A percentile compares a stretch with the other conserved stretches of the same genome.
These are phyloP conservation scores for Ferdinandea cuprea DNA, from an alignment of 2,888 invertebrate species.

Conservation along the genomic window DNA sequence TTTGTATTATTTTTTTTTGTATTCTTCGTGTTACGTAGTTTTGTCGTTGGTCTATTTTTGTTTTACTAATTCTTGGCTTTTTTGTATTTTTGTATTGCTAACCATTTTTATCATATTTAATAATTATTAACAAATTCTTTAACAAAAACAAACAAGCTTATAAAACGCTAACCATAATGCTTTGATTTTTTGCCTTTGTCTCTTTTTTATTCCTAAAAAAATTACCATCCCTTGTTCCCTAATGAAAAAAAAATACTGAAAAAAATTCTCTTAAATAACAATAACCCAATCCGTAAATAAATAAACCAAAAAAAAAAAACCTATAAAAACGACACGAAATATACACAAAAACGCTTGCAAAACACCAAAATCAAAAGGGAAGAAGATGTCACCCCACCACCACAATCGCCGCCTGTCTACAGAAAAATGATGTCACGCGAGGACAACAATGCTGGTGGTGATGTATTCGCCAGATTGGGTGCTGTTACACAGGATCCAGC, in stretches of 20 bases:
- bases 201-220: constrained; percentile 49
- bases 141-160: constrained; percentile 48
- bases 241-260: constrained; percentile 50
- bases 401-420: constrained; percentile 77
- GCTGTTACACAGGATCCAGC: constrained; percentile 78
- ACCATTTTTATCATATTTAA: constrained; percentile 28
- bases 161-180: constrained; percentile 71
- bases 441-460: constrained; percentile 76
- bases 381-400: constrained; percentile 69
- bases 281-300: constrained; percentile 53
- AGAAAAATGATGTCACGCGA: constrained; percentile 78
- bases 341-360: constrained; percentile 50
- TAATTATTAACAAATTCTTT: constrained; percentile 36
- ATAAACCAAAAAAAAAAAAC: constrained; percentile 46
- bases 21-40: constrained; percentile 33
- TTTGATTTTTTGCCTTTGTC: constrained; percentile 74
- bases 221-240: constrained; percentile 21
- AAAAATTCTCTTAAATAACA: constrained; percentile 54
- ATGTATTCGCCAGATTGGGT: constrained; percentile 79
- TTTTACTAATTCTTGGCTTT: constrained; percentile 43
- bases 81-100: constrained; percentile 33
- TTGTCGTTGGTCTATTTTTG: constrained; percentile 13
- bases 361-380: constrained; percentile 67
- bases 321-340: constrained; percentile 54
- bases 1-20: constrained; percentile 1